Percentiles rank a stretch among this genome's conserved stretches.
These are phyloP conservation scores for Lycophotia porphyrea DNA, from an alignment of 2,888 invertebrate species.

Conservation along the genomic window DNA sequence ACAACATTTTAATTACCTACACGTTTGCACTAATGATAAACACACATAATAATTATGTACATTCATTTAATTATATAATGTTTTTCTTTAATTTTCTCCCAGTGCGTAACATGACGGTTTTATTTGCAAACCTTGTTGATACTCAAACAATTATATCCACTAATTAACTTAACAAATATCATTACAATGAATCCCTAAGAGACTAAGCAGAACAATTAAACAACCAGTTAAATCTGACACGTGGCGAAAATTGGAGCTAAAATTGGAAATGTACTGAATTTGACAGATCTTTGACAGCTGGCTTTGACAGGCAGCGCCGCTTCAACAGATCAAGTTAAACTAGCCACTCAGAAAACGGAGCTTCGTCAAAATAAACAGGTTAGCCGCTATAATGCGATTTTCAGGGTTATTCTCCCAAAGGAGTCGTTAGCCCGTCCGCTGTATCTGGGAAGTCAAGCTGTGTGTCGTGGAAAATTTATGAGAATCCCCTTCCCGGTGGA, in stretches of 20 bases:
- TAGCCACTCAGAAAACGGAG: constrained; percentile 10
- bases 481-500: constrained; percentile 56
- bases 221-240: neutral
- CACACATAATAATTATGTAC: too few species aligned
- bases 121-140: constrained; percentile 13
- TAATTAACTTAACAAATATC: constrained; percentile 35
- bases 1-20: constrained; percentile 2
- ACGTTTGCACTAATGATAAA: constrained; percentile 16
- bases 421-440: constrained; percentile 63
- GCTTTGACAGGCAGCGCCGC: neutral
- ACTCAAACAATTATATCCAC: constrained; percentile 14
- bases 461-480: constrained; percentile 60
- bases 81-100: constrained; percentile 33
- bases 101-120: neutral
- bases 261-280: neutral
- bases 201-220: neutral
- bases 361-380: constrained; percentile 54
- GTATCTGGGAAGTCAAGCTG: constrained; percentile 62
- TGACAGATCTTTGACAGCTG: constrained; percentile 12
- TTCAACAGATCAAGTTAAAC: constrained; percentile 5
- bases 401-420: constrained; percentile 62
- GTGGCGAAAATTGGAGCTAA: neutral
- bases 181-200: constrained; percentile 1
- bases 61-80: constrained; percentile 22
- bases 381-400: constrained; percentile 50